Percentiles rank a stretch among this genome's conserved stretches.
phyloP scores from a whole-genome alignment of 2,888 invertebrate species.

The Syritta pipiens region DNA sequence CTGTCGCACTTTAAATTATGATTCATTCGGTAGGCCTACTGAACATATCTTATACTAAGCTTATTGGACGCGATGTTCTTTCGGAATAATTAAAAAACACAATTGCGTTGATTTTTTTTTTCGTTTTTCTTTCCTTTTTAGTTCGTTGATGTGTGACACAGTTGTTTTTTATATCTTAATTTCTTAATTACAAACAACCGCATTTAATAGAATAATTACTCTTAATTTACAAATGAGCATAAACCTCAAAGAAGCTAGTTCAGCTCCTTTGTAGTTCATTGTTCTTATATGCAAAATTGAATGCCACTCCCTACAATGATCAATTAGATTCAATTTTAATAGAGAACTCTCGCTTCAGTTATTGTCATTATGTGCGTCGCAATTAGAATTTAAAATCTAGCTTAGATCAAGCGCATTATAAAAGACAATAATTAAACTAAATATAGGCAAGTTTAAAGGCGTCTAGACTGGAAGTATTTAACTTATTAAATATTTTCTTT shows the following conservation, averaged over 20 bases:
- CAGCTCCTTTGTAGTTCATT: conserved; percentile 60
- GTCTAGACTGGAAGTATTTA: conserved; percentile 34
- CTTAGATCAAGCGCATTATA: conserved; percentile 37
- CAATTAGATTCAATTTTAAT: no score
- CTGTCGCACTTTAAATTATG: no score
- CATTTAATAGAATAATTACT: conserved; percentile 50
- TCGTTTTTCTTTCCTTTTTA: no score
- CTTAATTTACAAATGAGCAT: conserved; percentile 46
- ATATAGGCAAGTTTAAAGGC: conserved; percentile 26
- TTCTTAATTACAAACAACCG: conserved; percentile 60
- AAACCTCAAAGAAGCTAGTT: conserved; percentile 42
- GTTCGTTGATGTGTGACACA: no score
- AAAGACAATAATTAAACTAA: conserved; percentile 9
- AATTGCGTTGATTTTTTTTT: no score
- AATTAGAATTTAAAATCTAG: conserved; percentile 6
- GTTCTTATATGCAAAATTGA: conserved; percentile 53
- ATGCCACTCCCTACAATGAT: conserved; percentile 39
- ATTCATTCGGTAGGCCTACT: no score
- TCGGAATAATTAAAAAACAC: no score
- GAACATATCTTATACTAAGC: no score
- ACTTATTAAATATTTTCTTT: neutral
- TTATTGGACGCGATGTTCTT: no score
- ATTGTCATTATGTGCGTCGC: no score
- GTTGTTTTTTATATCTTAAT: conserved; percentile 1
- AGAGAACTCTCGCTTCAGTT: no score